Base-by-base conservation (phyloP, 2,797 vertebrate genomes). In the Gallinago nigripennis region DNA sequence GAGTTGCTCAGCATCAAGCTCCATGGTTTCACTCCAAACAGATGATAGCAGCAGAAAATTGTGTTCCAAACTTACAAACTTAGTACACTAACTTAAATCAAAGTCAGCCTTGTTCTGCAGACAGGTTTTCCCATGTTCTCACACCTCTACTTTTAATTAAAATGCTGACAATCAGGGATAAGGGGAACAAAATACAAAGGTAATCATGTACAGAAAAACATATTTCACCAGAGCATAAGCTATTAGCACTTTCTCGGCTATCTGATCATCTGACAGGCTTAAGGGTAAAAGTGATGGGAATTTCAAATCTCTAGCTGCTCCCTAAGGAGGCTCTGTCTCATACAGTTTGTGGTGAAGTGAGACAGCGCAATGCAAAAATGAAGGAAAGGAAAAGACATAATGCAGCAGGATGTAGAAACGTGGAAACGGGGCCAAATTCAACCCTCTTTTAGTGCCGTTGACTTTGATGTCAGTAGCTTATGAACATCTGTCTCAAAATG, bases 111-210 rank as follows among this genome's bases (percentile, higher is more conserved):
- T 91, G 80, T 82, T 93, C 82, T 92, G 86, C 91, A 87, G 90
- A 90, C 80, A 97, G 78, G 96, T 86, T 96, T 97, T 88, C 95
- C 93, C 92, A 95, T 96, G 93, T 97, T 97, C 96, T 96, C 92
- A 89, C 92, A 94, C 95, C 95, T 98, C 95, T 97, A 94, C 90
- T 98, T 98, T 98, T 97, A 98, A 98, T 98, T 98, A 98, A 98
- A 98, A 97, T 97, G 92, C 95, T 97, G 97, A 98, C 97, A 97
- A 95, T 92, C 96, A 96, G 90, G 97, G 92, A 97, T 96, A 97
- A 97, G 80, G 92, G 84, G 82, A 97, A 86, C 95, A 97, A 98
- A 98, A 97, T 97, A 97, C 95, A 97, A 98, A 98, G 95, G 96
- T 95, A 98, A 97, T 97, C 97, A 96, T 97, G 91, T 96, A 97